These are phyloP conservation scores for Ataeniobius toweri DNA, from an alignment of 2,797 vertebrate species.

Conservation along the genomic window DNA sequence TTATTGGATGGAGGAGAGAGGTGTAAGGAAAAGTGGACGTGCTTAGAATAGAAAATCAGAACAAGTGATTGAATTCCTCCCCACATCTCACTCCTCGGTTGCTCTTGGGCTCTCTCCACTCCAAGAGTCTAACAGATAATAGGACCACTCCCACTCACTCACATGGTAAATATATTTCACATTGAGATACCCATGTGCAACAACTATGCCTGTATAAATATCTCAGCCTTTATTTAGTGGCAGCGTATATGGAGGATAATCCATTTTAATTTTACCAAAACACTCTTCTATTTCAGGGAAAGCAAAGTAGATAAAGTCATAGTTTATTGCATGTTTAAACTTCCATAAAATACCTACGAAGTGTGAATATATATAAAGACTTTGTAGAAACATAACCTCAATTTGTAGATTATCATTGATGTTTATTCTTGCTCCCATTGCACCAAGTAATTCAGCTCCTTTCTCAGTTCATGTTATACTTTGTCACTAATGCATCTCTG, in stretches of 20 bases:
- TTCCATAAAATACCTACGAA: background rate
- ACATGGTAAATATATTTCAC: conserved; percentile 63
- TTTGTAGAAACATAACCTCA: background rate
- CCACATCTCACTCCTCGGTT: conserved; percentile 61
- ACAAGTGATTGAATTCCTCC: conserved; percentile 75
- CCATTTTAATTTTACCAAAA: background rate
- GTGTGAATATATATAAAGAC: background rate
- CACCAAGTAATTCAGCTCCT: conserved; percentile 5
- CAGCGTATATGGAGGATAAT: background rate
- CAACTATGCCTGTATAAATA: conserved; percentile 25
- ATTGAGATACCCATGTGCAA: conserved; percentile 43
- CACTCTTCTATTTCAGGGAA: conserved; percentile 8
- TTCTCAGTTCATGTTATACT: conserved; percentile 1
- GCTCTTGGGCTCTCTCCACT: conserved; percentile 56
- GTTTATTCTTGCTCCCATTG: conserved; percentile 16
- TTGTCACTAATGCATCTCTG: conserved; percentile 34
- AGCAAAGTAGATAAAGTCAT: background rate
- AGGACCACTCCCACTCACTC: conserved; percentile 65
- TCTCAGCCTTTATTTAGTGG: background rate
- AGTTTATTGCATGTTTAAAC: background rate
- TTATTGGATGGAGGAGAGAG: conserved; percentile 75
- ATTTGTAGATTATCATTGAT: conserved; percentile 11
- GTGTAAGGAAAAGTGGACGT: conserved; percentile 72
- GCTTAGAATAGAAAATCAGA: conserved; percentile 76
- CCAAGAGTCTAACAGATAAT: conserved; percentile 57